Evolutionary conservation across 2,797 vertebrate species (phyloP).

Genomic region (Synanceia verrucosa): DNA sequence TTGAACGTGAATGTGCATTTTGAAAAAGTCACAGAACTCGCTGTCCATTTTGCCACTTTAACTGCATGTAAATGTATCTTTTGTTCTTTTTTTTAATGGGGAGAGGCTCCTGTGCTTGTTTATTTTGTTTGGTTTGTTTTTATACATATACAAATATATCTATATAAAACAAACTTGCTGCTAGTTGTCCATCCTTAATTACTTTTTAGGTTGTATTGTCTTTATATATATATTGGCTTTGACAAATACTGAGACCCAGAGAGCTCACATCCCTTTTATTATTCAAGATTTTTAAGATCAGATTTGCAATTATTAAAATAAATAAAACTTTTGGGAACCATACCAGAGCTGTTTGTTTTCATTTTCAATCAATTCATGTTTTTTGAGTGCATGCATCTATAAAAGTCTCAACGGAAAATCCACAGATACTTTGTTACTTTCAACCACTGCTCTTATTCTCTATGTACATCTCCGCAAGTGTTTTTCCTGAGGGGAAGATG

Average conservation of each 20-base stretch:
- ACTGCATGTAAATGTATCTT: constrained; percentile 59
- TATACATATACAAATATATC: constrained; percentile 2
- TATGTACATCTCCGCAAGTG: too few species aligned
- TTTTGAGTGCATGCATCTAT: background rate
- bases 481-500: too few species aligned
- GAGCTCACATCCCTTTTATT: constrained; percentile 71
- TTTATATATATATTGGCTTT: constrained; percentile 60
- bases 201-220: constrained; percentile 58
- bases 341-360: background rate
- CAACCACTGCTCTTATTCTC: too few species aligned
- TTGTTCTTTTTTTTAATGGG: constrained; percentile 26
- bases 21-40: constrained; percentile 4
- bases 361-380: too few species aligned
- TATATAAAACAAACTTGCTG: constrained; percentile 50
- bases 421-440: too few species aligned
- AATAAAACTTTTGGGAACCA: constrained; percentile 73
- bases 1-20: constrained; percentile 17
- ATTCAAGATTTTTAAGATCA: constrained; percentile 75
- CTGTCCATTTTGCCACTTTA: constrained; percentile 46
- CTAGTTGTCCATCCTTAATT: constrained; percentile 66
- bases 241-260: constrained; percentile 46
- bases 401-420: background rate
- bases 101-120: constrained; percentile 36
- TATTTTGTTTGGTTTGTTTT: constrained; percentile 53
- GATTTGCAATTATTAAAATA: constrained; percentile 77